Evolutionary conservation across 2,113 vertebrate species (phyloP).

Genomic region (Ceuthmochares aereus): DNA sequence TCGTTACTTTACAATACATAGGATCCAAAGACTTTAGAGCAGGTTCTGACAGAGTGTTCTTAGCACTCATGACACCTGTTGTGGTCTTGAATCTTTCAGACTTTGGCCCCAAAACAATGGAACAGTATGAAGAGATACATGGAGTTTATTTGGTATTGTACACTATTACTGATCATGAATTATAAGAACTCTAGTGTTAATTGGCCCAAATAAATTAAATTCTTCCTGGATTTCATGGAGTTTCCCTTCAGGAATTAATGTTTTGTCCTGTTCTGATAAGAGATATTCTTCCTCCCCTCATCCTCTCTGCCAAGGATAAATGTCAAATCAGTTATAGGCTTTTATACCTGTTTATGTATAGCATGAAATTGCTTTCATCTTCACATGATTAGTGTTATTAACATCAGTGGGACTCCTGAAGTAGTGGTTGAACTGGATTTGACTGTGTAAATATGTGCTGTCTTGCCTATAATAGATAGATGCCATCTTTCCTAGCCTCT

Average conservation of each 20-base stretch:
- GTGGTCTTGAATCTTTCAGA: neutral
- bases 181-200: neutral
- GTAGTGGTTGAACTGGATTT: neutral
- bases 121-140: neutral
- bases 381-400: neutral
- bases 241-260: neutral
- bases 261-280: neutral
- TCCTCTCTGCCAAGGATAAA: neutral
- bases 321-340: neutral
- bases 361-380: neutral
- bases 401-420: neutral
- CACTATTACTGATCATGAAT: neutral
- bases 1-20: neutral
- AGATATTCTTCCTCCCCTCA: neutral
- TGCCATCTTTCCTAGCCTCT: neutral
- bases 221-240: neutral
- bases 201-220: neutral
- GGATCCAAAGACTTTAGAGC: neutral
- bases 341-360: neutral
- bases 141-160: neutral
- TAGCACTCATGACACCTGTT: fast-evolving
- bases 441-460: neutral
- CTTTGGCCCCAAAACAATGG: neutral
- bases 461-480: neutral
- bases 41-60: neutral